These are phyloP conservation scores for Sesia bembeciformis DNA, from an alignment of 2,888 invertebrate species.

Conservation along the genomic window DNA sequence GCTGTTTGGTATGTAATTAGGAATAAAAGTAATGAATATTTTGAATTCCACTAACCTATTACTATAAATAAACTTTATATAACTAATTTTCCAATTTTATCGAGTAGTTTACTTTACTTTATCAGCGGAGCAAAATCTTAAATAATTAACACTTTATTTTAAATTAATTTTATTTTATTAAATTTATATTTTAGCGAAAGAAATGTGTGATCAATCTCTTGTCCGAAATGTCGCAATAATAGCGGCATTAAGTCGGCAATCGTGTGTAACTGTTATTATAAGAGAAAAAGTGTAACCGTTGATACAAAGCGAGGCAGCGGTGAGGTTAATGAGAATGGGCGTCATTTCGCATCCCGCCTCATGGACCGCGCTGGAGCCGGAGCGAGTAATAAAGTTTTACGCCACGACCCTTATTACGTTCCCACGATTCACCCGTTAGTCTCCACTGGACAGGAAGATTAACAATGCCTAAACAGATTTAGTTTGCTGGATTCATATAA, in stretches of 20 bases:
- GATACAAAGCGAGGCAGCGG: constrained; percentile 34
- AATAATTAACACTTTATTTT: no score
- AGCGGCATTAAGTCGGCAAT: constrained; percentile 8
- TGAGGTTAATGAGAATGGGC: constrained; percentile 62
- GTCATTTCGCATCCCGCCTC: constrained; percentile 50
- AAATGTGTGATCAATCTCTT: no score
- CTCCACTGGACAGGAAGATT: constrained; percentile 45
- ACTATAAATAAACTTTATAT: no score
- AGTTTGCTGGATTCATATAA: constrained; percentile 13
- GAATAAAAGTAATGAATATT: no score
- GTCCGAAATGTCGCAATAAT: neutral
- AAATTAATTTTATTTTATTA: no score
- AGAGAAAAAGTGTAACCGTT: constrained; percentile 33
- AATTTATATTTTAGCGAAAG: no score
- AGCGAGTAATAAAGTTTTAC: constrained; percentile 59
- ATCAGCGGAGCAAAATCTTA: no score
- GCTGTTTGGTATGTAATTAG: no score
- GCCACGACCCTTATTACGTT: constrained; percentile 52
- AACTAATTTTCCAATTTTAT: no score
- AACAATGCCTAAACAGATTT: constrained; percentile 60
- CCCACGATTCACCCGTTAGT: constrained; percentile 35
- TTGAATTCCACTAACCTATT: no score
- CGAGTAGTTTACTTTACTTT: no score
- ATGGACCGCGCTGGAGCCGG: constrained; percentile 32
- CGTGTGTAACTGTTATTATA: constrained; percentile 10